Evolutionary conservation across 2,888 invertebrate species (phyloP), one percentile per base, ranked within the genome.

Genomic region (Alsophila aescularia): DNA sequence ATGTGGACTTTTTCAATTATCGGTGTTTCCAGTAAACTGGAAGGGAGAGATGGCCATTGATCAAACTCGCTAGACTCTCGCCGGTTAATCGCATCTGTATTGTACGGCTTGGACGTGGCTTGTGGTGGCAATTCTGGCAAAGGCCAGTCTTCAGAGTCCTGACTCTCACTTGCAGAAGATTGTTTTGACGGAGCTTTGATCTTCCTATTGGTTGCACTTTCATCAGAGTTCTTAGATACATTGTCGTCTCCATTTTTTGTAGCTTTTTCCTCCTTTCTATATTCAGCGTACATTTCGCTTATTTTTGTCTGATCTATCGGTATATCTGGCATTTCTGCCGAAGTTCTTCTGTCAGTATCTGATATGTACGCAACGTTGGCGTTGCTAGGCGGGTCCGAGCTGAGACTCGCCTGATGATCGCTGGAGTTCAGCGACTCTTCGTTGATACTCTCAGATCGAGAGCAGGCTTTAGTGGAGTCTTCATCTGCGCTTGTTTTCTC

Each of bases 401-500:
- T 96, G 18, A 96, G 89, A 76, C 96, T 96, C 10, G 95, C 96
- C 81, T 96, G 96, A 73, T 96, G 96, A 81, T 97, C 96, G 72
- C 96, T 96, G 0, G 96, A 96, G 59, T 95, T 94, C 27, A 96
- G 88, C 0, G 96, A 96, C 78, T 96, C 96, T 77, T 97, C 97
- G 67, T 96, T 96, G 62, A 96, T 93, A 78, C 96, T 96, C 52
- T 96, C 96, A 2, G 96, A 96, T 58, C 96, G 94, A 1, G 96
- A 96, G 59, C 96, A 96, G 2, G 95, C 96, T 83, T 96, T 97
- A 24, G 96, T 96, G 0, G 96, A 96, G 86, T 97, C 96, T 78
- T 96, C 96, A 71, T 96, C 95, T 58, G 96, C 95, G 73, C 96
- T 96, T 2, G 96, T 96, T 81, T 97, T 97, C 78, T 97, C 97